These are phyloP conservation scores for Brachionus angularis DNA, from an alignment of 1,140 invertebrate species.

Conservation along the genomic window DNA sequence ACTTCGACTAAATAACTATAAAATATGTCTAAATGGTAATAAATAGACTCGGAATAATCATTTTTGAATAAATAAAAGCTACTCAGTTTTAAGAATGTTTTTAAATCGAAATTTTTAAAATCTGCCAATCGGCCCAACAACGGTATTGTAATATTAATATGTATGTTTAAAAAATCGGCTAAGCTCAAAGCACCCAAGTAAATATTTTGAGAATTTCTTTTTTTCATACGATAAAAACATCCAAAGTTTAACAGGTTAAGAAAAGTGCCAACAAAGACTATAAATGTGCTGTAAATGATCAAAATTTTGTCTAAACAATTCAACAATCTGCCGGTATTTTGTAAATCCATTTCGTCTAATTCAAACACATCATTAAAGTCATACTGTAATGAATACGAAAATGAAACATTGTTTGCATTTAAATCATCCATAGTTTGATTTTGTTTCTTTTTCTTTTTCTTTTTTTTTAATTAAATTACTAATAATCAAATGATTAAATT, in stretches of 20 bases:
- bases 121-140: not conserved
- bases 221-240: slow-evolving; percentile 37
- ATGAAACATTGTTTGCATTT: too few relatives aligned
- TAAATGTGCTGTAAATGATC: not conserved
- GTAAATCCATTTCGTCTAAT: not conserved
- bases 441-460: too few relatives aligned
- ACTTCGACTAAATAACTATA: slow-evolving; percentile 19
- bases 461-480: too few relatives aligned
- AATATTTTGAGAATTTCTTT: slow-evolving; percentile 40
- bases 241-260: slow-evolving; percentile 3
- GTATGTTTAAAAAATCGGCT: slow-evolving; percentile 16
- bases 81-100: not conserved
- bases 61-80: not conserved
- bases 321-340: not conserved
- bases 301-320: not conserved
- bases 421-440: too few relatives aligned
- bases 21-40: not conserved
- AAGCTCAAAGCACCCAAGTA: slow-evolving; percentile 18
- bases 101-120: not conserved
- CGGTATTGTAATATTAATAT: slow-evolving; percentile 34
- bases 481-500: too few relatives aligned
- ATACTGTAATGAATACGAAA: too few relatives aligned
- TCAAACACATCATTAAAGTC: too few relatives aligned
- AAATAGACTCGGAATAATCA: not conserved
- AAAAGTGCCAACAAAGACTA: slow-evolving; percentile 3